phyloP scores from a whole-genome alignment of 2,113 vertebrate species.

The Mungos mungo region DNA sequence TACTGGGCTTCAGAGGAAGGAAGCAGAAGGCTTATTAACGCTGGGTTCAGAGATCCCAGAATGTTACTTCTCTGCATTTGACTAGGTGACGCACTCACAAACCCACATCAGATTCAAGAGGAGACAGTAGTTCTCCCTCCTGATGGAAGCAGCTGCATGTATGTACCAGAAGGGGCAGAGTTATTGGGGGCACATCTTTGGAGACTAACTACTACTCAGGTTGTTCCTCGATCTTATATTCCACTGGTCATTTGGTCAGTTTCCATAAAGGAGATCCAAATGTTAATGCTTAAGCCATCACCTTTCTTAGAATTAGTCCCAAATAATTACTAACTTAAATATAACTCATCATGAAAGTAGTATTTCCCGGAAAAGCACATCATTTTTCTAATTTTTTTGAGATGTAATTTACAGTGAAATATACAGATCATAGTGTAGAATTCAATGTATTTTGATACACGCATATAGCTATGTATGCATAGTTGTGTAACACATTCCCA shows the following conservation, averaged over 20 bases:
- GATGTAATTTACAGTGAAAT: not conserved
- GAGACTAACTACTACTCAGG: not conserved
- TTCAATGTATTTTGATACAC: not conserved
- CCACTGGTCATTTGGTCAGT: not conserved
- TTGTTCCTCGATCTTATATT: not conserved
- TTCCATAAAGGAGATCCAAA: not conserved
- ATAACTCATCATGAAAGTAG: not conserved
- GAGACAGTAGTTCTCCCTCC: not conserved
- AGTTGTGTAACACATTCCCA: not conserved
- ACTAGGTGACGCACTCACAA: not conserved
- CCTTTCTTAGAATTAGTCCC: not conserved
- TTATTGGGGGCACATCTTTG: not conserved
- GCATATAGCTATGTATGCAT: not conserved
- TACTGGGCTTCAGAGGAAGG: not conserved
- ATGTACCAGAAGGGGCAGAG: not conserved
- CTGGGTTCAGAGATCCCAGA: not conserved
- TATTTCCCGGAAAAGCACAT: not conserved
- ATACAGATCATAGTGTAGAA: not conserved
- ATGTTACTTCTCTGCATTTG: not conserved
- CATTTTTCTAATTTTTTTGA: not conserved
- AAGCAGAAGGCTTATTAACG: not conserved
- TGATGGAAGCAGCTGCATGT: not conserved
- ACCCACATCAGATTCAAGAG: not conserved
- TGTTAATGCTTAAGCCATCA: not conserved
- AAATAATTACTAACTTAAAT: not conserved